These are phyloP conservation scores for Mormyrus iriodes DNA, from an alignment of 2,113 vertebrate genomes.

Conservation along the genomic window DNA sequence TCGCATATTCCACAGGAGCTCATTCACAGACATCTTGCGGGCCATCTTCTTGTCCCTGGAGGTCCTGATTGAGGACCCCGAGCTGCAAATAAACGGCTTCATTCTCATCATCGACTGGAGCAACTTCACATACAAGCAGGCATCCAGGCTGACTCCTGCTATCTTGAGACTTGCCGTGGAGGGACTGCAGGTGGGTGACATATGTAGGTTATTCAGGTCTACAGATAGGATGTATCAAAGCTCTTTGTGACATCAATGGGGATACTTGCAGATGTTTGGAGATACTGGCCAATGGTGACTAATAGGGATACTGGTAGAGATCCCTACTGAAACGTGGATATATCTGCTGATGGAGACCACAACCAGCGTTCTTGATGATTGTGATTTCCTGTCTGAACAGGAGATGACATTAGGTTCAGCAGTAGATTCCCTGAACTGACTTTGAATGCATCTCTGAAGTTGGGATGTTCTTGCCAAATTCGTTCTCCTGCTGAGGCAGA, in stretches of 20 bases:
- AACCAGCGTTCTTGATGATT: neutral
- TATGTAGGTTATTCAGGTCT: neutral
- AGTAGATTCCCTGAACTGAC: neutral
- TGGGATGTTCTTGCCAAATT: neutral
- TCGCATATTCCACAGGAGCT: constrained; percentile 54
- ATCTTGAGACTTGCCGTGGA: constrained; percentile 76
- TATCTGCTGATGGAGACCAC: neutral
- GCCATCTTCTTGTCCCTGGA: constrained; percentile 73
- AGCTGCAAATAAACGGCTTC: constrained; percentile 78
- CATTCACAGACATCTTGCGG: constrained; percentile 73
- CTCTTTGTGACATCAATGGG: neutral
- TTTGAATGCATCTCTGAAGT: neutral
- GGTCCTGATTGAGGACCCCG: constrained; percentile 75
- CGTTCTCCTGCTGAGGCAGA: neutral
- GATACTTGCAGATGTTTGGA: neutral
- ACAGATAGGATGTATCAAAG: neutral
- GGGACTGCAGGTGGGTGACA: constrained; percentile 68
- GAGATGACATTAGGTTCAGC: neutral
- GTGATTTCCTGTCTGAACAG: neutral
- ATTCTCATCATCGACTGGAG: constrained; percentile 81
- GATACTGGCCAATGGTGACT: neutral
- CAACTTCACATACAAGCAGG: constrained; percentile 82
- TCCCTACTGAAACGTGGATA: neutral
- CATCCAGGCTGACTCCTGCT: constrained; percentile 73
- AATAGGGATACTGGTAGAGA: neutral